These are phyloP conservation scores for Acrossocheilus wenchowensis DNA, from an alignment of 2,797 vertebrate genomes.

Conservation along the genomic window DNA sequence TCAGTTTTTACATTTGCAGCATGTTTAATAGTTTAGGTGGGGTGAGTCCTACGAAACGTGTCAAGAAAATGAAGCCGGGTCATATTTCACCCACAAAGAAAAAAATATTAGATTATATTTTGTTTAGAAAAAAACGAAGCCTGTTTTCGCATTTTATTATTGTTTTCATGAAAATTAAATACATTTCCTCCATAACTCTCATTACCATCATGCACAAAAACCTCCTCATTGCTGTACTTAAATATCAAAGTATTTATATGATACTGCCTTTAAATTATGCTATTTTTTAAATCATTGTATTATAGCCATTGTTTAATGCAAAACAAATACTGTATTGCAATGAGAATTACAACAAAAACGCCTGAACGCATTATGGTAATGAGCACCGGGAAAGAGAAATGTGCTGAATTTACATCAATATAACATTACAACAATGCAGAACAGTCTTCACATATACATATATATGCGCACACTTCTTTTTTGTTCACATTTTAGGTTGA, in stretches of 20 bases:
- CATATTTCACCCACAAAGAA: neutral
- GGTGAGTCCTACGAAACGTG: neutral
- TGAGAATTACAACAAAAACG: neutral
- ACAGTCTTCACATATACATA: neutral
- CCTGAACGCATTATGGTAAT: neutral
- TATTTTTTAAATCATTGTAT: neutral
- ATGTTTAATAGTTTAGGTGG: constrained; percentile 36
- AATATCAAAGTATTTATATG: neutral
- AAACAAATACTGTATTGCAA: neutral
- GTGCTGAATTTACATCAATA: neutral
- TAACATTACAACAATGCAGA: neutral
- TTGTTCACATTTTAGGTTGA: neutral
- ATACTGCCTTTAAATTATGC: neutral
- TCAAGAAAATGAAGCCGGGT: neutral
- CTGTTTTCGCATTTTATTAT: neutral
- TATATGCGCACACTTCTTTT: neutral
- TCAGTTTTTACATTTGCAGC: constrained; percentile 13
- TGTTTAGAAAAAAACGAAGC: neutral
- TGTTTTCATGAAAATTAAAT: neutral
- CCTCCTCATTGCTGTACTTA: neutral
- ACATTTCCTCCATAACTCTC: neutral
- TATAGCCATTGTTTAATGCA: neutral
- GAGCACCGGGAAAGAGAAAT: neutral
- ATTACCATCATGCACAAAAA: neutral
- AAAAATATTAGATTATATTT: neutral